Conservation (phyloP, 2,113 vertebrate species). For the Todiramphus saurophagus region DNA sequence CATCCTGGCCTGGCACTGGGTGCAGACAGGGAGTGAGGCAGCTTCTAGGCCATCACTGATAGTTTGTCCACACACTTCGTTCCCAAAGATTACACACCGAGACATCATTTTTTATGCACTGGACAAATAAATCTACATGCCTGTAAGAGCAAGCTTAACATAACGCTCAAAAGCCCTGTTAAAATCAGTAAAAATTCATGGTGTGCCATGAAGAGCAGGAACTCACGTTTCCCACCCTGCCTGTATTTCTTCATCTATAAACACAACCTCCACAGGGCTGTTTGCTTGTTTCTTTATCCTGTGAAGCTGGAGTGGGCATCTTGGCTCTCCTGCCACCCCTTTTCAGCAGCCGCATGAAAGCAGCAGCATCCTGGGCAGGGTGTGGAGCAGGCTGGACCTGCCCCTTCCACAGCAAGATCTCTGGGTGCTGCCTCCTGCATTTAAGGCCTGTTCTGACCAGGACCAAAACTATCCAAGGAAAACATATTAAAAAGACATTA, state of each 20-base stretch:
- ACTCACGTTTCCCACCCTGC: background rate
- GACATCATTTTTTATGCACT: background rate
- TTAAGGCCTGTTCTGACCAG: background rate
- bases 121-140: background rate
- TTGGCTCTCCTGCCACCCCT: background rate
- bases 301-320: background rate
- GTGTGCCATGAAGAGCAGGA: background rate
- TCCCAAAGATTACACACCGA: background rate
- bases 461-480: background rate
- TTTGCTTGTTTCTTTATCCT: background rate
- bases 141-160: background rate
- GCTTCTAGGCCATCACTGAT: background rate
- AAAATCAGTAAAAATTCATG: background rate
- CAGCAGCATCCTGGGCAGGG: background rate
- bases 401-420: background rate
- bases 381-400: background rate
- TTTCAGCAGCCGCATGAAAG: background rate
- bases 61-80: background rate
- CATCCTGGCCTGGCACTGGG: accelerated
- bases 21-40: accelerated
- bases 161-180: background rate
- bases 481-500: slow-evolving; percentile 20
- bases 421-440: background rate
- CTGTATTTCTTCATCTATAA: accelerated
- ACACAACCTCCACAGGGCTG: background rate